phyloP scores from a whole-genome alignment of 2,888 invertebrate genomes.

The Clitarchus hookeri region DNA sequence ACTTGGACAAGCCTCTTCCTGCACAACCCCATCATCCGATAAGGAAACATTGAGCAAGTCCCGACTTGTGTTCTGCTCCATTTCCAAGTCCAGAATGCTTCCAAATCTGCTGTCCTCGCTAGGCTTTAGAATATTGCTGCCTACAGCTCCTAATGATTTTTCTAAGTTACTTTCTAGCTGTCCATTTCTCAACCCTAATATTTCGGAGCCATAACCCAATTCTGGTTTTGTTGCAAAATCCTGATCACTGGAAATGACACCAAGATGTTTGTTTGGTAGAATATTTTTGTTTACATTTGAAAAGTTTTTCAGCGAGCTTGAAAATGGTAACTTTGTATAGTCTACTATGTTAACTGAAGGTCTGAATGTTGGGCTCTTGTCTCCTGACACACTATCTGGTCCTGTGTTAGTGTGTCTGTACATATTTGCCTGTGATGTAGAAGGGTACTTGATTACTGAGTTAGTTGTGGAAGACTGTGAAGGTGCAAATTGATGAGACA shows the following conservation, averaged over 20 bases:
- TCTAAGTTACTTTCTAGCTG: neutral
- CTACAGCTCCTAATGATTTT: neutral
- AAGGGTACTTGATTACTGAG: neutral
- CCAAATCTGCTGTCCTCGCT: conserved; percentile 21
- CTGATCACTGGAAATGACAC: neutral
- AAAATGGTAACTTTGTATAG: neutral
- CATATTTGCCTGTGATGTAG: neutral
- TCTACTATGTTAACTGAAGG: neutral
- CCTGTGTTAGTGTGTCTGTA: neutral
- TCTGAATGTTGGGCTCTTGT: neutral
- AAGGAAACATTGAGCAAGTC: conserved; percentile 50
- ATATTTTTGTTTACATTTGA: neutral
- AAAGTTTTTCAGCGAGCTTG: neutral
- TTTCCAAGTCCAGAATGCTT: conserved; percentile 45
- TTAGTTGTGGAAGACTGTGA: neutral
- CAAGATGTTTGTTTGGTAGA: neutral
- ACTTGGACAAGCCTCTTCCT: conserved; percentile 27
- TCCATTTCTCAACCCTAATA: neutral
- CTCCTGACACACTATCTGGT: neutral
- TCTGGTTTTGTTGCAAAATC: neutral
- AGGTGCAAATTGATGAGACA: neutral
- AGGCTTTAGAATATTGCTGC: neutral
- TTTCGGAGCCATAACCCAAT: neutral
- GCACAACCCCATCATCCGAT: conserved; percentile 47
- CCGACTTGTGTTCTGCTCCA: conserved; percentile 51